Base-by-base conservation (phyloP, 2,888 invertebrate species). In the Xylota sylvarum region DNA sequence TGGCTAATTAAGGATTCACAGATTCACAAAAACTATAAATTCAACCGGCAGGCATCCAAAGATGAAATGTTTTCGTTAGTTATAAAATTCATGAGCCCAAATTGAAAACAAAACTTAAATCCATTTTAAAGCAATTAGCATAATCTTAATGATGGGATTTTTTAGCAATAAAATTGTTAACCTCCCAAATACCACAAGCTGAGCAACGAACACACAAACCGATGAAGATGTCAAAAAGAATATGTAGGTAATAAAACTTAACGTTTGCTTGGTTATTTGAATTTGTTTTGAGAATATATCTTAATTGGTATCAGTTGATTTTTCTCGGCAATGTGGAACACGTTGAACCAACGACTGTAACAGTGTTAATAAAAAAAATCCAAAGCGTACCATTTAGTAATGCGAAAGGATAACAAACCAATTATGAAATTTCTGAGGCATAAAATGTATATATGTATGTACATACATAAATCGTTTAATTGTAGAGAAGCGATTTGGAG, bases 91-190 rank as follows among this genome's bases (percentile, higher is more conserved):
- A 77, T 69, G 69, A 77, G 19, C 58, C 37, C n/a, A 77, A 77
- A 69, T 52, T 77, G 67, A 65, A 9, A 58, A 58, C 48, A 60
- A 77, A 77, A 30, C 19, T 65, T 56, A 60, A 62, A 46, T 62
- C 62, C 23, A 27, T 62, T 78, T 78, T 55, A 62, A 35, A 32
- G 55, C 78, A 35, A 78, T 78, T 70, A 78, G 52, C 78, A 78
- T 78, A 78, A 78, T 70, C 3, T 62, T 70, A 70, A 55, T 55
- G 52, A 62, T 62, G 46, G 52, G 55, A 60, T 43, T 69, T 77
- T 78, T 62, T 70, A 55, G 62, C 62, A 46, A 62, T 78, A 78
- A 78, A 69, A 55, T 10, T 62, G 60, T 70, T 46, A 62, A 70
- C 62, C 69, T 70, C 23, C 55, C 23, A 40, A 5, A 50, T 52